Evolutionary conservation across 2,888 invertebrate genomes (phyloP).

Genomic region (Latrodectus hesperus): DNA sequence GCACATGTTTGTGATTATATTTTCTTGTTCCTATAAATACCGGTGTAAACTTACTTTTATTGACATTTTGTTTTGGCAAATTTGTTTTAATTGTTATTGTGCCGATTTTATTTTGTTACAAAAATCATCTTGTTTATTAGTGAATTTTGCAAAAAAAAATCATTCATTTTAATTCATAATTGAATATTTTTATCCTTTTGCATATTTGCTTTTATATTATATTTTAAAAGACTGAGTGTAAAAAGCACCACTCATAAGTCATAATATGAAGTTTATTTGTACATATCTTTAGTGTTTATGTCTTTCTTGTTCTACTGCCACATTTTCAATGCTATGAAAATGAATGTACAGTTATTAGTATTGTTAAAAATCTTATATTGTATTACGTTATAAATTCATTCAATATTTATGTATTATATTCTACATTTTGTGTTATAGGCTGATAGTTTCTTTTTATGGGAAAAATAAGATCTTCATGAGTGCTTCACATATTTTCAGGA

Average conservation of each 20-base stretch:
- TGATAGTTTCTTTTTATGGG: neutral
- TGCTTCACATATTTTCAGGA: neutral
- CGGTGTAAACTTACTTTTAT: constrained; percentile 29
- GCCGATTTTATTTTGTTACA: too few species aligned
- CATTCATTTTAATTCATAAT: too few species aligned
- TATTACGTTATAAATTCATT: neutral
- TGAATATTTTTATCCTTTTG: too few species aligned
- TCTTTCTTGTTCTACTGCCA: neutral
- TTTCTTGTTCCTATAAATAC: constrained; percentile 37
- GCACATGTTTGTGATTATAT: constrained; percentile 39
- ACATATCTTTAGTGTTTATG: neutral
- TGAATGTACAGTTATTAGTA: neutral
- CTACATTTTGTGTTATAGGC: neutral
- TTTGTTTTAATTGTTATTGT: too few species aligned
- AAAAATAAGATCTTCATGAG: neutral
- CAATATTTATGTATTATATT: neutral
- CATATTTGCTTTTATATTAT: too few species aligned
- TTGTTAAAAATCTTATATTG: neutral
- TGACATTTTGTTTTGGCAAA: neutral
- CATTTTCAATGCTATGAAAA: too few species aligned
- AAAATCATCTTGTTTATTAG: too few species aligned
- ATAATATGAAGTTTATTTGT: neutral
- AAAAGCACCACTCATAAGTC: neutral
- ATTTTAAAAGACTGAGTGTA: neutral
- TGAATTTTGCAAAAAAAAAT: too few species aligned